Evolutionary conservation across 2,113 vertebrate genomes (phyloP).

Genomic region (Burhinus oedicnemus): DNA sequence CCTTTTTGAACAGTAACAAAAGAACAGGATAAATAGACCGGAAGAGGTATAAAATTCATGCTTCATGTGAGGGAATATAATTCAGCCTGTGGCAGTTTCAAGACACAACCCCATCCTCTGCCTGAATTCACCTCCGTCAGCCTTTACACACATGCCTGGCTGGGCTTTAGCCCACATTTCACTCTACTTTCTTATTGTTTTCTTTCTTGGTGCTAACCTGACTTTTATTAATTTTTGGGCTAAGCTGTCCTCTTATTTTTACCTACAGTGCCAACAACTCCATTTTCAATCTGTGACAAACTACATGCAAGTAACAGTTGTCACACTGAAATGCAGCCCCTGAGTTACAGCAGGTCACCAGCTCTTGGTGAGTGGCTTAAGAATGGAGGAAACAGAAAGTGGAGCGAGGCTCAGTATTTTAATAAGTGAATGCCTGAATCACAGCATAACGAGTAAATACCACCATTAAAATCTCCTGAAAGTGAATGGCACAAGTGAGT

Average conservation of each 20-base stretch:
- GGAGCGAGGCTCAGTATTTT: background rate
- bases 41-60: background rate
- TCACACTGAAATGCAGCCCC: background rate
- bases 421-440: background rate
- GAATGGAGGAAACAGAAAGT: background rate
- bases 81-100: background rate
- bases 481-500: background rate
- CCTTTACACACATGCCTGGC: background rate
- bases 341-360: background rate
- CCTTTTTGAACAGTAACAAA: background rate
- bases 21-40: background rate
- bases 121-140: background rate
- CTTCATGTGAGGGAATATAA: background rate
- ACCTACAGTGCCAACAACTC: background rate
- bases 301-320: background rate
- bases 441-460: fast-evolving
- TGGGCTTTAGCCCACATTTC: background rate
- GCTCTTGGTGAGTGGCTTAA: background rate
- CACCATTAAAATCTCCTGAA: background rate
- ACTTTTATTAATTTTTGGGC: background rate
- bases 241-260: background rate
- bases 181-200: background rate
- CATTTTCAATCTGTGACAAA: background rate
- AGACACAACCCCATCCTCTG: background rate
- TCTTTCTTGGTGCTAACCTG: background rate